These are phyloP conservation scores for Strigamia transsilvanica DNA, from an alignment of 2,888 invertebrate species.

Conservation along the genomic window DNA sequence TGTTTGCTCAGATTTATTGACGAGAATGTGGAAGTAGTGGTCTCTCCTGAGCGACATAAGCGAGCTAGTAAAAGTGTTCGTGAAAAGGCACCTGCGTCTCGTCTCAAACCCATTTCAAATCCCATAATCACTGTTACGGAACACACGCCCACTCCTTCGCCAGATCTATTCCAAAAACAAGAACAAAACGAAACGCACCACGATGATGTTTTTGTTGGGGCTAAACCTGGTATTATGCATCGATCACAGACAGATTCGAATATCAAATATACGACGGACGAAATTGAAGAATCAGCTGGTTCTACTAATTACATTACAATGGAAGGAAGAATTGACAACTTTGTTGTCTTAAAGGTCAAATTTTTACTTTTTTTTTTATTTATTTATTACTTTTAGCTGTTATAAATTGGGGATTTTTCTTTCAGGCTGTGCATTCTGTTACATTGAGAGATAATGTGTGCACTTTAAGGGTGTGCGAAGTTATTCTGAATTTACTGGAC, in stretches of 20 bases:
- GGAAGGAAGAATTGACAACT: slow-evolving; percentile 92
- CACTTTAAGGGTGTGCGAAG: slow-evolving; percentile 89
- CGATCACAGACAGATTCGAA: slow-evolving; percentile 92
- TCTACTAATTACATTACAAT: slow-evolving; percentile 91
- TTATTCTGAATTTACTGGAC: slow-evolving; percentile 90
- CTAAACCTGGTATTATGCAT: slow-evolving; percentile 70
- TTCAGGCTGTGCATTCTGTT: slow-evolving; percentile 85
- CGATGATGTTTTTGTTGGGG: slow-evolving; percentile 65
- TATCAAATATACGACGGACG: slow-evolving; percentile 85
- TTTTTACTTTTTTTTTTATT: slow-evolving; percentile 62
- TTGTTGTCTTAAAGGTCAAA: slow-evolving; percentile 82
- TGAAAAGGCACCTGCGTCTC: slow-evolving; percentile 66
- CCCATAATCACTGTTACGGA: slow-evolving; percentile 97
- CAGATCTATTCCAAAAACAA: slow-evolving; percentile 81
- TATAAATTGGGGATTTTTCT: slow-evolving; percentile 53
- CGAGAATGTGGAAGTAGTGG: slow-evolving; percentile 68
- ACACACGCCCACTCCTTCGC: slow-evolving; percentile 91
- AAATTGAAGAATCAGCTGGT: slow-evolving; percentile 86
- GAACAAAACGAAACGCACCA: slow-evolving; percentile 58
- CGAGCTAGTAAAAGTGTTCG: slow-evolving; percentile 55
- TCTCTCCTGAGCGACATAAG: slow-evolving; percentile 67
- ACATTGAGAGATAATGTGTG: slow-evolving; percentile 83
- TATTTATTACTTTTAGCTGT: slow-evolving; percentile 30
- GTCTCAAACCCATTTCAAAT: slow-evolving; percentile 72
- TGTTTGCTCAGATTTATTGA: slow-evolving; percentile 40